Conservation (phyloP, 2,888 invertebrate genomes). For the Hyppa rectilinea region DNA sequence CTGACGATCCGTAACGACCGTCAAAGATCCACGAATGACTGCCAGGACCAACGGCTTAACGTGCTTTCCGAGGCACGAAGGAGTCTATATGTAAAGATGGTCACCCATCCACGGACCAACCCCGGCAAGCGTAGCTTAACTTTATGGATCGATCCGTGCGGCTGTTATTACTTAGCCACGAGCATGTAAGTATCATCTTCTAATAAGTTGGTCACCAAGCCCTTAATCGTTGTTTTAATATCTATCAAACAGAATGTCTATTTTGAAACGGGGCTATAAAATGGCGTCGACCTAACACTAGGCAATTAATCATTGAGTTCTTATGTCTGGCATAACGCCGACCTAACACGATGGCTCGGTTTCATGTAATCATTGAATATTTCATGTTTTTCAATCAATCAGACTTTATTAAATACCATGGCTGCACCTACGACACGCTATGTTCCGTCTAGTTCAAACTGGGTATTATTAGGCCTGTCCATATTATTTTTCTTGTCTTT, state of each 20-base stretch:
- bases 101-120: too few species aligned
- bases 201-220: slow-evolving; percentile 11
- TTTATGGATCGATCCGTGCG: too few species aligned
- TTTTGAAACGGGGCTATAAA: slow-evolving; percentile 41
- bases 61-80: too few species aligned
- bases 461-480: background rate
- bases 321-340: slow-evolving; percentile 49
- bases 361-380: slow-evolving; percentile 61
- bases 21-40: too few species aligned
- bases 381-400: slow-evolving; percentile 59
- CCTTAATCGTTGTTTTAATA: slow-evolving; percentile 27
- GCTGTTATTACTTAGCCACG: too few species aligned
- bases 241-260: slow-evolving; percentile 32
- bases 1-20: too few species aligned
- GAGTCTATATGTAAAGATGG: too few species aligned
- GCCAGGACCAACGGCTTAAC: too few species aligned
- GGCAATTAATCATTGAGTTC: slow-evolving; percentile 57
- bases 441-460: slow-evolving; percentile 17
- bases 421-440: slow-evolving; percentile 38
- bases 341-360: slow-evolving; percentile 46
- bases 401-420: slow-evolving; percentile 22
- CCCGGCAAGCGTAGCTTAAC: too few species aligned
- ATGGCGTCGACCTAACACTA: slow-evolving; percentile 33
- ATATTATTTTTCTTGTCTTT: slow-evolving; percentile 7
- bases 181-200: too few species aligned